Evolutionary conservation across 2,113 vertebrate species (phyloP), one percentile per base, ranked within the genome.

Genomic region (western clawed frog (Xenopus tropicalis)): DNA sequence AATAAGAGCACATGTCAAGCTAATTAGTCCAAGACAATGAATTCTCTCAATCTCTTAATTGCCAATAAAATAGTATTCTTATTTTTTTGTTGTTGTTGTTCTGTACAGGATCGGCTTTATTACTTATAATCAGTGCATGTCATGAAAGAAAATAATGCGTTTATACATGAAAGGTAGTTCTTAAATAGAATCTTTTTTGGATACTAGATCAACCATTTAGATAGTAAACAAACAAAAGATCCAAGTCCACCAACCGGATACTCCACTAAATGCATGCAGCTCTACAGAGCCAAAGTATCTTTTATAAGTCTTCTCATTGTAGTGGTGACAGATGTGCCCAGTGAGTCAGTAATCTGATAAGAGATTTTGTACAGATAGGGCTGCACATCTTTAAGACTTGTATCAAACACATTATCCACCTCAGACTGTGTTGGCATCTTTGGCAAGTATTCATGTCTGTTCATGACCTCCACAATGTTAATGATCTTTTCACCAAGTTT

Each of bases 381-480:
- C 86, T 99, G 97, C 66, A 98, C 97, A 9, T 99, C 97, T 82
- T 93, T 94, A 77, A 98, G 85, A 78, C 94, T 93, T 1, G 95
- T 99, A 86, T 99, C 96, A 0, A 99, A 99, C 61, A 99, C 97
- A 0, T 97, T 98, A 91, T 98, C 96, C 90, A 98, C 95, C 81
- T 99, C 97, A 0, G 95, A 98, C 84, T 98, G 96, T 0, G 96
- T 98, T 82, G 97, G 97, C 97, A 99, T 99, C 87, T 99, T 99
- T 78, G 97, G 97, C 79, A 98, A 88, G 81, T 98, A 99, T 71
- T 98, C 97, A 0, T 99, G 97, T 46, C 96, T 91, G 84, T 95
- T 98, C 85, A 99, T 99, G 82, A 99, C 97, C 84, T 98, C 97
- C 17, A 98, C 96, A 0, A 99, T 93, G 80, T 97, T 99, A 86